phyloP scores from a whole-genome alignment of 2,888 invertebrate species.

The Ctena decussata region DNA sequence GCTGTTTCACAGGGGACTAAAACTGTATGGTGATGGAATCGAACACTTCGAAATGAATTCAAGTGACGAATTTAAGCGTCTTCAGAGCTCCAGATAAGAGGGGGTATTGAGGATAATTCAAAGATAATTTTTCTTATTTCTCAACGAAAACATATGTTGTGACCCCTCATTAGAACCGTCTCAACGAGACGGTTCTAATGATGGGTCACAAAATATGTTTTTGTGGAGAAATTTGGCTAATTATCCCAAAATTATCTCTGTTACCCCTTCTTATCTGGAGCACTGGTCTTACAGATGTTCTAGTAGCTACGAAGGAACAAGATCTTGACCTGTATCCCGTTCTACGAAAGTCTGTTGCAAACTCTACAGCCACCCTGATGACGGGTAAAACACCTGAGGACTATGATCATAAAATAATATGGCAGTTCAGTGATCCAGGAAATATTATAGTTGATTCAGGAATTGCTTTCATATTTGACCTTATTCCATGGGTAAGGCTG shows the following conservation, averaged over 20 bases:
- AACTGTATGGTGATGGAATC: not conserved
- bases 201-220: too few species aligned
- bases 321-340: not conserved
- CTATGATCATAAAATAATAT: not conserved
- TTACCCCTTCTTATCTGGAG: too few species aligned
- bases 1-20: not conserved
- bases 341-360: not conserved
- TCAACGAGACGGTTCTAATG: too few species aligned
- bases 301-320: not conserved
- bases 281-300: too few species aligned
- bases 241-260: too few species aligned
- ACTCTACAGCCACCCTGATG: not conserved
- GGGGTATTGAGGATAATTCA: too few species aligned
- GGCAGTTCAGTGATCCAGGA: not conserved
- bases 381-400: not conserved
- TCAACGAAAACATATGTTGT: too few species aligned
- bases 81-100: too few species aligned
- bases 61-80: not conserved
- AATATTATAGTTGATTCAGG: not conserved
- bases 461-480: not conserved
- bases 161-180: too few species aligned
- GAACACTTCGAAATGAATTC: not conserved
- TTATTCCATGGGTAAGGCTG: not conserved
- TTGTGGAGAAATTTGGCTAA: too few species aligned
- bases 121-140: too few species aligned